A percentile compares a stretch with the other conserved stretches of the same genome.
Evolutionary conservation across 1,140 invertebrate genomes (phyloP).

Genomic region (Drosophila bifasciata): DNA sequence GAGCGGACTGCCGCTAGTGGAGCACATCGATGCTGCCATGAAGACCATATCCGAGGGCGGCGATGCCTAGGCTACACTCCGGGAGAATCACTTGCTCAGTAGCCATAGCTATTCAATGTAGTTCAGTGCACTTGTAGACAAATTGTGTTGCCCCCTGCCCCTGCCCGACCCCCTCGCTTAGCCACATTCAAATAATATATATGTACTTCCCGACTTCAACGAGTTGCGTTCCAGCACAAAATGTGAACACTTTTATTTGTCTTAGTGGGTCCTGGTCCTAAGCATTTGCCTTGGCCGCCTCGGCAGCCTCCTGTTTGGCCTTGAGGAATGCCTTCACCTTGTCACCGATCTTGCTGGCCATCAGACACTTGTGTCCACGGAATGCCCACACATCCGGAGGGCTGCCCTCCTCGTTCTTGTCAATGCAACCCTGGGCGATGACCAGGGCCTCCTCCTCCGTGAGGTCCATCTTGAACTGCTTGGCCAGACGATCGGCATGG

Average conservation of each 20-base stretch:
- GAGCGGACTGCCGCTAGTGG: constrained; percentile 85
- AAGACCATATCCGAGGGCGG: constrained; percentile 76
- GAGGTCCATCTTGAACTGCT: constrained; percentile 80
- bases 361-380: constrained; percentile 76
- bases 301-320: constrained; percentile 55
- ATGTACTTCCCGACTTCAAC: constrained; percentile 48
- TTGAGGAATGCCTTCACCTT: constrained; percentile 63
- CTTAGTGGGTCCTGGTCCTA: constrained; percentile 7
- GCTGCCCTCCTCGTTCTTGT: constrained; percentile 61
- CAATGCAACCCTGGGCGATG: constrained; percentile 71
- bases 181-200: constrained; percentile 36
- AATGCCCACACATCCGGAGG: constrained; percentile 68
- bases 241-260: constrained; percentile 26
- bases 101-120: constrained; percentile 31
- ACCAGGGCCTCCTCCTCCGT: constrained; percentile 65
- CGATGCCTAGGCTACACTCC: constrained; percentile 58
- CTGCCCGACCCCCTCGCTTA: constrained; percentile 15
- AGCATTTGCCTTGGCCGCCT: constrained; percentile 35
- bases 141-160: constrained; percentile 52
- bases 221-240: constrained; percentile 57
- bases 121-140: constrained; percentile 70
- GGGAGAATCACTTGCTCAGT: constrained; percentile 55
- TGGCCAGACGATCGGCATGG: constrained; percentile 77
- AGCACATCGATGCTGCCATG: constrained; percentile 88
- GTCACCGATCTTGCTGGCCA: constrained; percentile 77